Conservation (phyloP, 2,888 invertebrate species). For the Mythimna pallens region DNA sequence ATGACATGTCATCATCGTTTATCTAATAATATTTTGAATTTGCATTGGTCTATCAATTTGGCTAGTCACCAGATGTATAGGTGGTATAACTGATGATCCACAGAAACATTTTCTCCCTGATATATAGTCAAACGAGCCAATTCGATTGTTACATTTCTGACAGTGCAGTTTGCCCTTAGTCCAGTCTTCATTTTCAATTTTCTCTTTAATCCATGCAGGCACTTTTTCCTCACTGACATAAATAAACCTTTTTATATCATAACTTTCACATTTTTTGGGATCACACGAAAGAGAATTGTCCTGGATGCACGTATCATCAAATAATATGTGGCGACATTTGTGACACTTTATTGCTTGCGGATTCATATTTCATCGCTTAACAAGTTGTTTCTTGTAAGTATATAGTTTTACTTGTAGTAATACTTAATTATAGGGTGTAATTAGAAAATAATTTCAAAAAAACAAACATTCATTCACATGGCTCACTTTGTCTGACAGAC, state of each 20-base stretch:
- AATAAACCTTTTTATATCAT: constrained; percentile 79
- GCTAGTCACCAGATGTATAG: constrained; percentile 91
- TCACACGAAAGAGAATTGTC: constrained; percentile 69
- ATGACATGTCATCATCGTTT: constrained; percentile 17
- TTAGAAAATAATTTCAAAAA: neutral
- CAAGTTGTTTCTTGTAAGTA: neutral
- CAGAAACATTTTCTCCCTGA: constrained; percentile 92
- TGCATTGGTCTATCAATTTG: constrained; percentile 90
- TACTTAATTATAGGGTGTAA: neutral
- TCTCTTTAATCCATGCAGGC: constrained; percentile 90
- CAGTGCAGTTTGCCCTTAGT: constrained; percentile 93
- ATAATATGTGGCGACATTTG: constrained; percentile 84
- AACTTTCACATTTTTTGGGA: constrained; percentile 75
- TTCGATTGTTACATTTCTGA: constrained; percentile 90
- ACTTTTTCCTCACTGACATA: constrained; percentile 90
- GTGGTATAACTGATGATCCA: constrained; percentile 87
- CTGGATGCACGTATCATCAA: constrained; percentile 69
- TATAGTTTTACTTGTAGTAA: too few species aligned
- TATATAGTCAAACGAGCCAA: constrained; percentile 93
- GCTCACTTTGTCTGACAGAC: too few species aligned
- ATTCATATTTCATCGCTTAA: constrained; percentile 38
- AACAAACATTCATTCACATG: constrained; percentile 5
- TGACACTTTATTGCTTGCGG: constrained; percentile 80
- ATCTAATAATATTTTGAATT: constrained; percentile 56
- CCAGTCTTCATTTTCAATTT: constrained; percentile 91